A percentile compares a stretch with the other conserved stretches of the same genome.
Evolutionary conservation across 2,888 invertebrate species (phyloP).

Genomic region (Drosophila fungiperda): DNA sequence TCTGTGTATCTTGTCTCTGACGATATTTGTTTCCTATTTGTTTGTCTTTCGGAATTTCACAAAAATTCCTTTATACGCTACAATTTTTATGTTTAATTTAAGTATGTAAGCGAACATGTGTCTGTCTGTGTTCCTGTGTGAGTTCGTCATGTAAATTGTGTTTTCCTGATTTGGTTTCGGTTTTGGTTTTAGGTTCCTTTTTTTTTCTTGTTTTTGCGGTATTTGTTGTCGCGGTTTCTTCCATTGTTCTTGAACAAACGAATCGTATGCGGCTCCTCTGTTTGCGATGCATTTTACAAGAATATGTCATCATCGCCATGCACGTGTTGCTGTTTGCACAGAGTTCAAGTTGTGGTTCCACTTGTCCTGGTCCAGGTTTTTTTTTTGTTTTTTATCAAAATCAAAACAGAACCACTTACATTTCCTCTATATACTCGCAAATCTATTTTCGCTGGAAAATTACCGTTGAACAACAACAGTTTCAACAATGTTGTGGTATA

Average conservation of each 20-base stretch:
- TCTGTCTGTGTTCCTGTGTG: conserved; percentile 28
- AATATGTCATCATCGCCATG: conserved; percentile 53
- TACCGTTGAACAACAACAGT: conserved; percentile 30
- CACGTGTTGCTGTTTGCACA: conserved; percentile 50
- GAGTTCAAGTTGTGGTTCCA: conserved; percentile 18
- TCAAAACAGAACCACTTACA: conserved; percentile 1
- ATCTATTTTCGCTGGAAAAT: conserved; percentile 33
- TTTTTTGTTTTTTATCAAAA: background rate
- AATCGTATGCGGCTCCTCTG: conserved; percentile 42
- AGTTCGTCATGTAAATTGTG: conserved; percentile 46
- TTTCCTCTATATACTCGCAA: background rate
- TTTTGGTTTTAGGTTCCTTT: conserved; percentile 16
- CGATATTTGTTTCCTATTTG: conserved; percentile 55
- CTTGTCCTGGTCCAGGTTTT: background rate
- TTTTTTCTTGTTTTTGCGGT: conserved; percentile 64
- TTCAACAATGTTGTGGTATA: conserved; percentile 5
- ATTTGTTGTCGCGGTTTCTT: conserved; percentile 73
- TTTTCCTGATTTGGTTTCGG: conserved; percentile 55
- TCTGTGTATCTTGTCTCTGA: conserved; percentile 44
- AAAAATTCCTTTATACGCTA: conserved; percentile 69
- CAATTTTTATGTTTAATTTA: conserved; percentile 71
- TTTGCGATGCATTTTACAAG: conserved; percentile 65
- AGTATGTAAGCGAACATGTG: conserved; percentile 56
- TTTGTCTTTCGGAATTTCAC: conserved; percentile 76
- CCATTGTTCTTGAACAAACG: conserved; percentile 63